phyloP scores from a whole-genome alignment of 2,888 invertebrate species.

The Spatulosminthurus flaviceps region DNA sequence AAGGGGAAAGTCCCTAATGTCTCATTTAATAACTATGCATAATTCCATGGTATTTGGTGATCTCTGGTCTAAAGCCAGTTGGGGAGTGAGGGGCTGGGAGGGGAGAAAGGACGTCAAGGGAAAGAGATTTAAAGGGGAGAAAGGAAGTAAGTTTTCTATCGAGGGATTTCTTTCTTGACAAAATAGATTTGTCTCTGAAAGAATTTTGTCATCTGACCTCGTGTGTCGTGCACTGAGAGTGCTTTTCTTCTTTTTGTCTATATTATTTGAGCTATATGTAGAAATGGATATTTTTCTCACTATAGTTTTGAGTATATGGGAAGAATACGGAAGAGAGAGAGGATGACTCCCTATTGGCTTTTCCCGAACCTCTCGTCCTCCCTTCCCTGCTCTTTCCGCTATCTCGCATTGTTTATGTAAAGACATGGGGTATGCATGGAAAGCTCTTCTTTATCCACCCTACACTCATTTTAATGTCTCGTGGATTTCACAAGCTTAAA shows the following conservation, averaged over 20 bases:
- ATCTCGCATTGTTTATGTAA: no score
- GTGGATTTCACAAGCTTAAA: not conserved
- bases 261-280: no score
- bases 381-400: not conserved
- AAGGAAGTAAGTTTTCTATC: slow-evolving; percentile 39
- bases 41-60: slow-evolving; percentile 26
- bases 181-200: slow-evolving; percentile 33
- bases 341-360: slow-evolving; percentile 30
- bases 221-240: not conserved
- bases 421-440: no score
- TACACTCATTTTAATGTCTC: no score
- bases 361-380: not conserved
- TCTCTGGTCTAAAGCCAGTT: not conserved
- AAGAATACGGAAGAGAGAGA: not conserved
- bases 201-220: slow-evolving; percentile 45
- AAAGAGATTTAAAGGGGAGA: slow-evolving; percentile 12
- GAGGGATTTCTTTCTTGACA: slow-evolving; percentile 40
- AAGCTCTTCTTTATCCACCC: no score
- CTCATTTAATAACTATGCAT: slow-evolving; percentile 38
- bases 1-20: slow-evolving; percentile 34
- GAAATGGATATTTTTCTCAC: no score
- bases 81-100: not conserved
- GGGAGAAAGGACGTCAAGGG: not conserved
- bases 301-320: no score
- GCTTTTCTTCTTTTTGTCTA: no score